phyloP scores from a whole-genome alignment of 2,797 vertebrate genomes.

The Squalus acanthias region DNA sequence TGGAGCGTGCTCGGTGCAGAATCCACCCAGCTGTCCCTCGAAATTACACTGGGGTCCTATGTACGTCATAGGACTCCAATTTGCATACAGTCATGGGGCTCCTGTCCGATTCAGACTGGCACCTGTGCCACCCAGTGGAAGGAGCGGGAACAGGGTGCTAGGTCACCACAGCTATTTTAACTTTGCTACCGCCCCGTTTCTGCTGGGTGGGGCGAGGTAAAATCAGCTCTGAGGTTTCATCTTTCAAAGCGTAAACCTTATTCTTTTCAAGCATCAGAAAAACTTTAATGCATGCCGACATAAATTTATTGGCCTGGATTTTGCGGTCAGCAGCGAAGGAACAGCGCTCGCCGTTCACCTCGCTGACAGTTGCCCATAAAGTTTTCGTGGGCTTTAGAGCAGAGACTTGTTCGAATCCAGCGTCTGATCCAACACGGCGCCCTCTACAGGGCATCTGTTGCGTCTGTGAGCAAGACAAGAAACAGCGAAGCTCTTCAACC shows the following conservation, averaged over 20 bases:
- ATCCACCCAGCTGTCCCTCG: too few species aligned
- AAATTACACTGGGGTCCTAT: too few species aligned
- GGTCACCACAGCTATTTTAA: too few species aligned
- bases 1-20: too few species aligned
- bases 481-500: neutral
- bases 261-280: neutral
- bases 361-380: neutral
- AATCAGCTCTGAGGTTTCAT: neutral
- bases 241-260: neutral
- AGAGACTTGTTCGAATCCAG: neutral
- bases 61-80: too few species aligned
- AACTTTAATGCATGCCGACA: neutral
- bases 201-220: too few species aligned
- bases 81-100: too few species aligned
- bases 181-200: too few species aligned
- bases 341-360: neutral
- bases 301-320: neutral
- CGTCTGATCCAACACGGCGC: neutral
- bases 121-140: too few species aligned
- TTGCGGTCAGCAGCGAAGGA: neutral
- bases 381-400: neutral
- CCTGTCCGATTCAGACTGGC: too few species aligned
- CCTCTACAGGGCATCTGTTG: neutral
- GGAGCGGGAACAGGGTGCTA: too few species aligned
- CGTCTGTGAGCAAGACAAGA: neutral